Evolutionary conservation across 2,113 vertebrate species (phyloP), one percentile per base, ranked within the genome.

Genomic region (Melanocharis versteri): DNA sequence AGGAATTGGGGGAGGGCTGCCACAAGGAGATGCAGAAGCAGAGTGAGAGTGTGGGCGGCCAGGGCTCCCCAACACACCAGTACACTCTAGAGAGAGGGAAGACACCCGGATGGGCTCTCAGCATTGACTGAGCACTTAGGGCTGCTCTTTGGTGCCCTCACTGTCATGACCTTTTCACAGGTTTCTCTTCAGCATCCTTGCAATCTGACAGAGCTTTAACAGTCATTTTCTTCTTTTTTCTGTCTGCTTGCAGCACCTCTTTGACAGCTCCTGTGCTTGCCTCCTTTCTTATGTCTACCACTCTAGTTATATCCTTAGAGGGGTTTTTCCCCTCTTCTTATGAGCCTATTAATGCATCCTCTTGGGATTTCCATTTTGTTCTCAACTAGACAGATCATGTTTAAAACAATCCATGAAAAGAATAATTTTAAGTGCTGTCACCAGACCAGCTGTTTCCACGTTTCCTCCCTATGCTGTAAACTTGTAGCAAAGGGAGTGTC

Each of bases 191-290:
- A 72, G 35, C 50, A 6, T 33, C 26, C 11, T 26, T 62, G 48
- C 1, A 2, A 45, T 71, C 27, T 37, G 66, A 40, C 12, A 33
- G 30, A 50, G 18, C 4, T 58, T 64, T 65, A 65, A 3, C 30
- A 70, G 13, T n/a, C 10, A 9, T 28, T 50, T 18, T 60, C 35
- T 45, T 45, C 6, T 27, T 19, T 61, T 15, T 23, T 13, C 37
- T 53, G 2, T 44, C 21, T 77, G 23, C 5, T 39, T 77, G 47
- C 10, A 84, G 11, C 20, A 62, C 5, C 3, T 28, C 11, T 33
- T 70, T 56, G 56, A 5, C 2, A n/a, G n/a, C 6, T 1, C 9
- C 2, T 3, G 2, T 8, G 9, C 7, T 22, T 44, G 2, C 9
- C 30, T 78, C 8, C 21, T 69, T 26, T 5, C 4, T 48, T 77